phyloP scores from a whole-genome alignment of 1,140 invertebrate species.

The Drusus annulatus region DNA sequence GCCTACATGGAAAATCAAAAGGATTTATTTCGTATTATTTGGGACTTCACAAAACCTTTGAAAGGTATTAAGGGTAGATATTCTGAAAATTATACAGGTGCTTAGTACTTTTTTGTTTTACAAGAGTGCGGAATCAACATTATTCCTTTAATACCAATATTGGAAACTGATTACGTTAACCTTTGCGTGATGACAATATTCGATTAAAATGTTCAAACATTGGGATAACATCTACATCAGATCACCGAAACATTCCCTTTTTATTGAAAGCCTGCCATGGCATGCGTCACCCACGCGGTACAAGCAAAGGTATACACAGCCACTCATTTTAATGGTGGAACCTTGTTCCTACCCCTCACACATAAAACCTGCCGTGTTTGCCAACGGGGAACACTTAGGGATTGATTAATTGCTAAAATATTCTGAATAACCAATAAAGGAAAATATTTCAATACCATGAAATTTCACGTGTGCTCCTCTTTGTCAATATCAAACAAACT shows the following conservation, averaged over 20 bases:
- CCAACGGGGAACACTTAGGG: conserved; percentile 21
- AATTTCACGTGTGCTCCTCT: neutral
- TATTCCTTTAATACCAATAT: no score
- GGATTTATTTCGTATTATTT: no score
- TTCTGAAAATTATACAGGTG: no score
- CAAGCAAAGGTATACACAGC: neutral
- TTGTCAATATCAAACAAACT: neutral
- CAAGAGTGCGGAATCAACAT: no score
- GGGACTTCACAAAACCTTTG: no score
- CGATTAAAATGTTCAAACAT: conserved; percentile 26
- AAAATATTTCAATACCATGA: neutral
- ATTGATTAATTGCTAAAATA: conserved; percentile 33
- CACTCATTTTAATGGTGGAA: conserved; percentile 18
- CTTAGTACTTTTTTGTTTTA: no score
- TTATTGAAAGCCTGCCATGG: conserved; percentile 19
- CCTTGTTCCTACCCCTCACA: conserved; percentile 13
- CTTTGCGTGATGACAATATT: conserved; percentile 1
- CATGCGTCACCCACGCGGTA: neutral
- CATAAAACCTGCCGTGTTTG: conserved; percentile 22
- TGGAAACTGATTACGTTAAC: conserved; percentile 17
- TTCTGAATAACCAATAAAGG: conserved; percentile 24
- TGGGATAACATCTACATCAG: neutral
- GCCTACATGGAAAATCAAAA: no score
- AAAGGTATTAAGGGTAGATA: no score
- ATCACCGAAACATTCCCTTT: conserved; percentile 3